These are phyloP conservation scores for Sus cebifrons DNA, from an alignment of 2,797 vertebrate species.

Conservation along the genomic window DNA sequence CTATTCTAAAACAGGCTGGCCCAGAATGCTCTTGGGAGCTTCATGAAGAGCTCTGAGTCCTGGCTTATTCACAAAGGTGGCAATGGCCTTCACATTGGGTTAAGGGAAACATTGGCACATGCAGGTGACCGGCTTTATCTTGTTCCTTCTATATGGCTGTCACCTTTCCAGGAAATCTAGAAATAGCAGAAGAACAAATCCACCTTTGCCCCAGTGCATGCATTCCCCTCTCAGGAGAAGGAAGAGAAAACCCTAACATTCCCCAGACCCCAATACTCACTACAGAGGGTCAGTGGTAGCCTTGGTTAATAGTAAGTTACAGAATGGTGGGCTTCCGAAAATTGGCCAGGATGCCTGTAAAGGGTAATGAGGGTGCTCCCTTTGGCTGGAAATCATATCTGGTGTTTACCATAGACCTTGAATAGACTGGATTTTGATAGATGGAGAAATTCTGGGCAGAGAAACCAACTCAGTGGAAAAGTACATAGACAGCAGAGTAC, in stretches of 20 bases:
- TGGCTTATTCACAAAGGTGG: constrained; percentile 55
- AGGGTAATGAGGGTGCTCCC: not conserved
- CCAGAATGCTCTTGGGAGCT: constrained; percentile 13
- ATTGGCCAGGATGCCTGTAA: not conserved
- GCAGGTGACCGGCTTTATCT: not conserved
- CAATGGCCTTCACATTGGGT: constrained; percentile 11
- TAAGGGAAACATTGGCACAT: constrained; percentile 48
- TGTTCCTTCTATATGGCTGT: constrained; percentile 17
- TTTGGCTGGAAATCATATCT: not conserved
- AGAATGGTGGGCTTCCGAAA: not conserved
- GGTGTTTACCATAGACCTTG: not conserved
- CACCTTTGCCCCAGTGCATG: not conserved
- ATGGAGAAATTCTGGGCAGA: not conserved
- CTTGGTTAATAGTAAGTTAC: not conserved
- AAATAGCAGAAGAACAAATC: not conserved
- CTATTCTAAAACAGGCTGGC: constrained; percentile 32
- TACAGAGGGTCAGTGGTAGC: not conserved
- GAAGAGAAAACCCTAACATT: not conserved
- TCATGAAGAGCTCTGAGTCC: not conserved
- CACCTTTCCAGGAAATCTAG: constrained; percentile 73
- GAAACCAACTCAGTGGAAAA: constrained; percentile 27
- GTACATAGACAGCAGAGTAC: not conserved
- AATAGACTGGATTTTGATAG: not conserved
- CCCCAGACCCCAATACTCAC: not conserved
- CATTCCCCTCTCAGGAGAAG: not conserved